Evolutionary conservation across 2,797 vertebrate species (phyloP).

Genomic region (Microcaecilia unicolor): DNA sequence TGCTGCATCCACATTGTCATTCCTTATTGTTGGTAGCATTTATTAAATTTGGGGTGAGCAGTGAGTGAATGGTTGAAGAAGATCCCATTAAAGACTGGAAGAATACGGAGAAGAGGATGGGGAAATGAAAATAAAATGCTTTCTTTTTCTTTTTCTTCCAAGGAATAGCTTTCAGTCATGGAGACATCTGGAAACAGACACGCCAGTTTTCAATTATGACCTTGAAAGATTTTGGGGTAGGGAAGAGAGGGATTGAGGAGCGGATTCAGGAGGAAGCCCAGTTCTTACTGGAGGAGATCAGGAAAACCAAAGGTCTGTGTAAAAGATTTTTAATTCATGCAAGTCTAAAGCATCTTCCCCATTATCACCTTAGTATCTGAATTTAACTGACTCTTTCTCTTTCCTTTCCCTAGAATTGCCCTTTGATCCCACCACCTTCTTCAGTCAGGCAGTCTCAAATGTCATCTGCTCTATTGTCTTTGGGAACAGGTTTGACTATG

Average conservation of each 20-base stretch:
- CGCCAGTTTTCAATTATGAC: slow-evolving; percentile 18
- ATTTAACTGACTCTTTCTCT: neutral
- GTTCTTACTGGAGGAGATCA: slow-evolving; percentile 5
- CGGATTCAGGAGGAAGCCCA: slow-evolving; percentile 23
- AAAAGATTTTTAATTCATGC: too few species aligned
- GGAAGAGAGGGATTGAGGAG: slow-evolving; percentile 24
- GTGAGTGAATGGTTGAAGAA: too few species aligned
- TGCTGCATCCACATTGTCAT: too few species aligned
- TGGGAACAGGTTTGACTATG: slow-evolving; percentile 47
- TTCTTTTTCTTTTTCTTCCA: neutral
- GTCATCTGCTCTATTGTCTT: slow-evolving; percentile 59
- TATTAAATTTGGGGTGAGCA: too few species aligned
- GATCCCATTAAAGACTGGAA: too few species aligned
- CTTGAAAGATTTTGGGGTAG: slow-evolving; percentile 22
- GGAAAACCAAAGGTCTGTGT: neutral
- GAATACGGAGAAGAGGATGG: too few species aligned
- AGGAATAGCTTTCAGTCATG: neutral
- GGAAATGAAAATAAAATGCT: too few species aligned
- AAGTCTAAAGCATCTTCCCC: too few species aligned
- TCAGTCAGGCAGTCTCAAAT: slow-evolving; percentile 46
- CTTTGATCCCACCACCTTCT: slow-evolving; percentile 28
- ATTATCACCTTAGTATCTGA: neutral
- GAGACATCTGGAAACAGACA: slow-evolving; percentile 22
- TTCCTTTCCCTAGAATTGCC: neutral
- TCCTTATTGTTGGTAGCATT: too few species aligned